A percentile compares a stretch with the other conserved stretches of the same genome.
phyloP scores from a whole-genome alignment of 37 sponge, comb jelly and placozoan genomes.

The Tethya wilhelma region DNA sequence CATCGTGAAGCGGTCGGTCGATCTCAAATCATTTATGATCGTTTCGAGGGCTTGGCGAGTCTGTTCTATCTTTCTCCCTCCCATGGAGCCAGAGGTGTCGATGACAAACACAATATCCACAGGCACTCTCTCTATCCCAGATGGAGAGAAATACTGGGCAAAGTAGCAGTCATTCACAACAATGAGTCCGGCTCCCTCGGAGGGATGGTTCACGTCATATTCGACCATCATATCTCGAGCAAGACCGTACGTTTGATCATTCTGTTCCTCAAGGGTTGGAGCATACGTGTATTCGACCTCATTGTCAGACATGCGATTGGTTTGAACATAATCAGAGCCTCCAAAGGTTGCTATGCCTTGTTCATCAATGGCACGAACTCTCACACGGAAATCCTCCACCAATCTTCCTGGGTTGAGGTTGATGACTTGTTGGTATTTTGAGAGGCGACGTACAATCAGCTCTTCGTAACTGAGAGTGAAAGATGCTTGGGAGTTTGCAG shows the following conservation, averaged over 20 bases:
- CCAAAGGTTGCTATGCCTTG: slow-evolving; percentile 25
- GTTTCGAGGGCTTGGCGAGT: slow-evolving; percentile 46
- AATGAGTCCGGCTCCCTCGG: slow-evolving; percentile 30
- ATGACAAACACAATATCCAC: slow-evolving; percentile 69
- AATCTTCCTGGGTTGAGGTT: slow-evolving; percentile 60
- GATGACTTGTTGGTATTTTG: slow-evolving; percentile 32
- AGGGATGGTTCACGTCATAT: slow-evolving; percentile 53
- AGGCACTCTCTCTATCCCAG: slow-evolving; percentile 8
- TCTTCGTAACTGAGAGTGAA: slow-evolving; percentile 58
- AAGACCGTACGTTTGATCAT: slow-evolving; percentile 25
- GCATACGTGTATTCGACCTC: slow-evolving; percentile 28
- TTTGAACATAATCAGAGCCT: slow-evolving; percentile 21
- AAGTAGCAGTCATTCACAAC: slow-evolving; percentile 54
- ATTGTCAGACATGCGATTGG: not conserved
- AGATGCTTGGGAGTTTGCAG: slow-evolving; percentile 12
- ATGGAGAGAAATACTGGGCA: slow-evolving; percentile 69
- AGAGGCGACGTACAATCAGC: slow-evolving; percentile 34
- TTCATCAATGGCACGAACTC: slow-evolving; percentile 29
- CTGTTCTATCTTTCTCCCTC: slow-evolving; percentile 56
- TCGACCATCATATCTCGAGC: slow-evolving; percentile 47
- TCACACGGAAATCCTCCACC: slow-evolving; percentile 43
- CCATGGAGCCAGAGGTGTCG: slow-evolving; percentile 75
- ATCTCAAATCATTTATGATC: slow-evolving; percentile 51
- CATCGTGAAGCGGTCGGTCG: slow-evolving; percentile 47
- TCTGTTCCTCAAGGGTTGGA: slow-evolving; percentile 32